A percentile compares a stretch with the other conserved stretches of the same genome.
These are phyloP conservation scores for Cephalopholis sonnerati DNA, from an alignment of 2,113 vertebrate species.

Conservation along the genomic window DNA sequence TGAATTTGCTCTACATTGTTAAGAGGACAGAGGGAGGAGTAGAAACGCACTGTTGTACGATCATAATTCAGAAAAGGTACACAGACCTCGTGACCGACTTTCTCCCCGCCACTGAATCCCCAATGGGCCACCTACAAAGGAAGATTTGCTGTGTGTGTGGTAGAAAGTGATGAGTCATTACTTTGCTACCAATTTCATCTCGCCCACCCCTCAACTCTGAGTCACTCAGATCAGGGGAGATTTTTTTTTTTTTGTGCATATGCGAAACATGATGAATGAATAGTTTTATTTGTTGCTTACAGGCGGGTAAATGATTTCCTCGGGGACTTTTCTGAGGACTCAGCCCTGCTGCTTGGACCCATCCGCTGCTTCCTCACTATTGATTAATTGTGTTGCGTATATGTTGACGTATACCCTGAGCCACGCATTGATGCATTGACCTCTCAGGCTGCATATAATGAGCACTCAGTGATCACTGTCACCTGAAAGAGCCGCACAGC, in stretches of 20 bases:
- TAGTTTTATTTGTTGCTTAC: conserved; percentile 61
- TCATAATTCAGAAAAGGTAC: conserved; percentile 33
- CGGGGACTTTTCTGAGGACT: conserved; percentile 41
- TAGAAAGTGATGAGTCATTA: conserved; percentile 76
- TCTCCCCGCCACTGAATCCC: conserved; percentile 36
- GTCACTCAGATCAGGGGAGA: conserved; percentile 38
- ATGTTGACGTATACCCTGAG: conserved; percentile 37
- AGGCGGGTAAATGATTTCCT: conserved; percentile 53
- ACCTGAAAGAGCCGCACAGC: conserved; percentile 56
- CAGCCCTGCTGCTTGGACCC: neutral
- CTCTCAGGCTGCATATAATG: conserved; percentile 65
- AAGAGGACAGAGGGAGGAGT: neutral
- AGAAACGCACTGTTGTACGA: conserved; percentile 1
- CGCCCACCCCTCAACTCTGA: conserved; percentile 31
- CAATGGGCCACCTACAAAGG: conserved; percentile 55
- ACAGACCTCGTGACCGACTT: conserved; percentile 64
- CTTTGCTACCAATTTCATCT: conserved; percentile 54
- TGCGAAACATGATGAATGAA: conserved; percentile 66
- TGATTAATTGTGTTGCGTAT: conserved; percentile 56
- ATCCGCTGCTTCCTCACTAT: conserved; percentile 30
- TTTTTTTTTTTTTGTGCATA: conserved; percentile 45
- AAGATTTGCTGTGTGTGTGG: conserved; percentile 45
- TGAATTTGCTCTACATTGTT: conserved; percentile 1
- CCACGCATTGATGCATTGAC: conserved; percentile 65
- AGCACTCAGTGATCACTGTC: conserved; percentile 72